Percentiles rank a stretch among this genome's conserved stretches.
Evolutionary conservation across 2,888 invertebrate genomes (phyloP).

Genomic region (Torymus auratus): DNA sequence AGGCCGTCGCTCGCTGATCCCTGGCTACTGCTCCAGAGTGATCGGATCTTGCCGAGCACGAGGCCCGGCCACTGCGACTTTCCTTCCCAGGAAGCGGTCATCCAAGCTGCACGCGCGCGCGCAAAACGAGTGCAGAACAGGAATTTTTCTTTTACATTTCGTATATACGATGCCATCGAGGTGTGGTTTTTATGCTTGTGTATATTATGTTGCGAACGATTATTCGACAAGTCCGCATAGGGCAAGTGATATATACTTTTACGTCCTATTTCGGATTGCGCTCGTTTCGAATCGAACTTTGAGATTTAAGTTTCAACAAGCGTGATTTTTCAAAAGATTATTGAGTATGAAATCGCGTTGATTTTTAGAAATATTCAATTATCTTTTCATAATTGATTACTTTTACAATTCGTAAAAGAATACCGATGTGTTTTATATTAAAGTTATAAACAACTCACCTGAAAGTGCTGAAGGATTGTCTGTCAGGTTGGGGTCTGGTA

Average conservation of each 20-base stretch:
- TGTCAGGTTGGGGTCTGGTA: constrained; percentile 71
- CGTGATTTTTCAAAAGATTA: too few relatives aligned
- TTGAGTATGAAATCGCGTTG: too few relatives aligned
- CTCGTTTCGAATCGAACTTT: background rate
- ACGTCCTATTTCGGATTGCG: background rate
- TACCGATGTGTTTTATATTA: background rate
- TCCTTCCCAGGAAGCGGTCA: constrained; percentile 77
- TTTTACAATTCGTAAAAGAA: background rate
- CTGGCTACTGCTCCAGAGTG: constrained; percentile 89
- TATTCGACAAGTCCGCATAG: background rate
- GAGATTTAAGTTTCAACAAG: too few relatives aligned
- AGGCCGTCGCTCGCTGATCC: constrained; percentile 86
- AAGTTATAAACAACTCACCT: constrained; percentile 78
- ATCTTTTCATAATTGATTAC: too few relatives aligned
- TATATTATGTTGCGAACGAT: background rate
- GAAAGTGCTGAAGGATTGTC: constrained; percentile 84
- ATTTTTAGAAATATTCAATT: too few relatives aligned
- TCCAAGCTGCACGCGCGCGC: constrained; percentile 70
- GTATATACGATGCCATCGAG: background rate
- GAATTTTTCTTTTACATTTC: constrained; percentile 18
- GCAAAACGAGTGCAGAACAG: constrained; percentile 23
- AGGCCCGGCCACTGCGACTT: constrained; percentile 84
- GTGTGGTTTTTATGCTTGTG: background rate
- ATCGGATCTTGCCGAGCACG: constrained; percentile 92
- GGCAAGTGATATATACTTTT: constrained; percentile 2